These are phyloP conservation scores for Harpalus rufipes DNA, from an alignment of 2,888 invertebrate species.

Conservation along the genomic window DNA sequence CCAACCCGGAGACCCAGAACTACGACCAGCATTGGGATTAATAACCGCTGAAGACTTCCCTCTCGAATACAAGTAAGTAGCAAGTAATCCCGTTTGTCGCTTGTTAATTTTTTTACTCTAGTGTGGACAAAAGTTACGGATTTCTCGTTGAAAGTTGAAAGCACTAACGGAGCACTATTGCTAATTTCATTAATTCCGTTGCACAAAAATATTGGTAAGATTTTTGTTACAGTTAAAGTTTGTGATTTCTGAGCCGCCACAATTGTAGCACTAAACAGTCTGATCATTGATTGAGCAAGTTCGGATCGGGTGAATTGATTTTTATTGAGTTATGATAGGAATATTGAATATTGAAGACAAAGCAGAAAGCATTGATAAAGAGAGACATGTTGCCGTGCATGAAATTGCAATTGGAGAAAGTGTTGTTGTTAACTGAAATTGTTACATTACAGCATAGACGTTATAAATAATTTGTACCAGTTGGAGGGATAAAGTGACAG, in stretches of 20 bases:
- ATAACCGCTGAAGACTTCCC: constrained; percentile 91
- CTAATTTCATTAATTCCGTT: constrained; percentile 50
- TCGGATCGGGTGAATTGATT: constrained; percentile 51
- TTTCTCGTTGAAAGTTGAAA: constrained; percentile 30
- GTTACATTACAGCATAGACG: constrained; percentile 63
- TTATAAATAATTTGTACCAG: constrained; percentile 53
- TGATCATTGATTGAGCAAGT: constrained; percentile 46
- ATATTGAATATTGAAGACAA: constrained; percentile 12
- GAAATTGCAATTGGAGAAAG: constrained; percentile 51
- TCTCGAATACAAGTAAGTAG: constrained; percentile 89
- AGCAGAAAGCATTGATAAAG: constrained; percentile 33
- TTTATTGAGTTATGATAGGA: constrained; percentile 44
- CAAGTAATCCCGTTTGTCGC: neutral
- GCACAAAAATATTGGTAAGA: constrained; percentile 65
- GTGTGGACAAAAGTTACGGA: constrained; percentile 35
- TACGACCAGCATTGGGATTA: constrained; percentile 88
- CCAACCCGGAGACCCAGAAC: constrained; percentile 84
- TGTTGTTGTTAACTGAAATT: constrained; percentile 62
- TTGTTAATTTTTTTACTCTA: constrained; percentile 52
- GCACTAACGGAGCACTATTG: constrained; percentile 58
- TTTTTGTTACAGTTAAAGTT: constrained; percentile 65
- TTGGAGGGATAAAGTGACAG: constrained; percentile 59
- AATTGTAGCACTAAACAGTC: constrained; percentile 55
- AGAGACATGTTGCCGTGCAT: constrained; percentile 38
- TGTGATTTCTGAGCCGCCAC: constrained; percentile 53